Evolutionary conservation across 2,113 vertebrate species (phyloP), one percentile per base, ranked within the genome.

Genomic region (Perca schrenkii): DNA sequence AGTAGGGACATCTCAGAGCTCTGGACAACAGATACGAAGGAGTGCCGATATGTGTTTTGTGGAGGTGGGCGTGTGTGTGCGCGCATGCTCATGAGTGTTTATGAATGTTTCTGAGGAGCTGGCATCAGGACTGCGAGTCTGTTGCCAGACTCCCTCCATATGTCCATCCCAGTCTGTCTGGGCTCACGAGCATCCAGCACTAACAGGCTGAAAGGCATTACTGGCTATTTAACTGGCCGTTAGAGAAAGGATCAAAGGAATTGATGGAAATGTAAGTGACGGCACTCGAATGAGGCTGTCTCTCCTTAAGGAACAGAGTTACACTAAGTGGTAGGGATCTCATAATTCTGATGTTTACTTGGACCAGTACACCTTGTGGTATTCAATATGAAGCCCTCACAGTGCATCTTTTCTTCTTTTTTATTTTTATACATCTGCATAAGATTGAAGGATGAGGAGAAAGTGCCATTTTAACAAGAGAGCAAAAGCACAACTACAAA

Each of bases 121-220:
- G 90, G 87, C 89, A 86, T 75, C 63, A 46, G 79, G 36, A 47
- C 61, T 22, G 57, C 6, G 10, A 83, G 83, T 80, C 77, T 69
- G 76, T 17, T 90, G 89, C 92, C 89, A 92, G 88, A 83, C 91
- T 92, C 56, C 76, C 79, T 92, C 93, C 93, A 93, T 94, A 94
- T 95, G 93, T 90, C 90, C 88, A 73, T 79, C 78, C 77, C 85
- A 82, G 83, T 88, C 86, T 81, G 89, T 88, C 89, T 87, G 80
- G 62, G 80, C 89, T 88, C 80, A 66, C 87, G 58, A 79, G 84
- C 82, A 73, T 90, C 81, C 82, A 76, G 71, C 80, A 31, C 85
- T 78, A 85, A 88, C 83, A 14, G 77, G 79, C 84, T 87, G 86
- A 88, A 90, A 88, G 87, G 77, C 87, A 78, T 93, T 81, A 83